Conservation (phyloP, 2,888 invertebrate genomes). For the Tuberolachnus salignus region DNA sequence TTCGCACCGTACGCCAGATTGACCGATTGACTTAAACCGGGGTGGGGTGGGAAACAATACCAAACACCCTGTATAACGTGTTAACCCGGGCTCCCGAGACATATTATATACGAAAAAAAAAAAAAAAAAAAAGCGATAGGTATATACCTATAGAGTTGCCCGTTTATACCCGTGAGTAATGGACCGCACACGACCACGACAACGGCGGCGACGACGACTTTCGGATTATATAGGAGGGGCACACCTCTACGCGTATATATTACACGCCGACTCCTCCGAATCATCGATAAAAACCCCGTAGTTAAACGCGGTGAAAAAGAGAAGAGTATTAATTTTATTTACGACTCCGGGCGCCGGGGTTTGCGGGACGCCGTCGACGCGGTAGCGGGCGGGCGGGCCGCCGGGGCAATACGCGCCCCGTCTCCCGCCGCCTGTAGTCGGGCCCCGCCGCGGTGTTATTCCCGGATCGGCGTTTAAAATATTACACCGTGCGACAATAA, state of each 20-base stretch:
- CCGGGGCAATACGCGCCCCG: no score
- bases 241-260: neutral
- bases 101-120: neutral
- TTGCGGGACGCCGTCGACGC: no score
- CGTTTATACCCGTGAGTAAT: conserved; percentile 36
- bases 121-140: neutral
- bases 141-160: neutral
- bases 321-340: conserved; percentile 42
- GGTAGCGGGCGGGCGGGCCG: no score
- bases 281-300: conserved; percentile 43
- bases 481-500: no score
- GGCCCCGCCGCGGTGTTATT: no score
- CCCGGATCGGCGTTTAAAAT: no score
- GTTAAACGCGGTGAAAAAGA: conserved; percentile 21
- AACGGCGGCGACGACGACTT: no score
- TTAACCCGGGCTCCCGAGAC: neutral
- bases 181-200: neutral
- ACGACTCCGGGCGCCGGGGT: neutral
- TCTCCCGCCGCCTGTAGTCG: no score
- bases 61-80: neutral
- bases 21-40: no score
- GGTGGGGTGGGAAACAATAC: no score
- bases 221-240: no score
- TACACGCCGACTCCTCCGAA: neutral
- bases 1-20: no score